Conservation (phyloP, 2,113 vertebrate species). For the Ancistrus triradiatus region DNA sequence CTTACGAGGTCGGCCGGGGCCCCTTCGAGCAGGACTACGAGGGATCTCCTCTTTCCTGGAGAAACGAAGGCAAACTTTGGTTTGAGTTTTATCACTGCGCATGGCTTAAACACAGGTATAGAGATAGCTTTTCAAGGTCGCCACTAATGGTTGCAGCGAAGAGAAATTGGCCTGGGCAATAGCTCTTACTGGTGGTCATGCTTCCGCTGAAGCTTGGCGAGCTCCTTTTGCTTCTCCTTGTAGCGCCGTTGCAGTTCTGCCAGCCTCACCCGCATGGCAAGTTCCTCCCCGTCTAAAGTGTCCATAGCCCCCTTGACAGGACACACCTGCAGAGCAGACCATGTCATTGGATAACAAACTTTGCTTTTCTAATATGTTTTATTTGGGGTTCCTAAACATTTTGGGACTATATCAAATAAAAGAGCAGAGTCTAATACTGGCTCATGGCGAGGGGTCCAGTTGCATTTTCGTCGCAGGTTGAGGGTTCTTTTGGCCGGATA, state of each 20-base stretch:
- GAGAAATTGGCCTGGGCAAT: not conserved
- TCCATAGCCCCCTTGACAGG: slow-evolving; percentile 87
- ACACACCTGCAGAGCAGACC: slow-evolving; percentile 73
- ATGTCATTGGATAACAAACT: not conserved
- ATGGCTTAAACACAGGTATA: not conserved
- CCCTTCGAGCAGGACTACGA: slow-evolving; percentile 84
- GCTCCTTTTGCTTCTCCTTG: slow-evolving; percentile 93
- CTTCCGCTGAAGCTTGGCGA: slow-evolving; percentile 86
- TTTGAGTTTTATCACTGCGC: not conserved
- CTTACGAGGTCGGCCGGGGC: slow-evolving; percentile 89
- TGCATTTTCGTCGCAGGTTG: slow-evolving; percentile 84
- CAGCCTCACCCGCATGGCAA: slow-evolving; percentile 85
- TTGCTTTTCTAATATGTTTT: too few relatives aligned
- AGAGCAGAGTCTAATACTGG: slow-evolving; percentile 64
- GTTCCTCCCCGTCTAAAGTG: slow-evolving; percentile 85
- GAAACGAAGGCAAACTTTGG: slow-evolving; percentile 25
- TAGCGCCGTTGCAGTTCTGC: slow-evolving; percentile 89
- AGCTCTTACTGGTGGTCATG: slow-evolving; percentile 82
- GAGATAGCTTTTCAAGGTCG: not conserved
- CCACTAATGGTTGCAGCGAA: not conserved
- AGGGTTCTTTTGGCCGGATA: slow-evolving; percentile 70
- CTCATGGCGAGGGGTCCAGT: slow-evolving; percentile 88
- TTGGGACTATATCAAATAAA: too few relatives aligned
- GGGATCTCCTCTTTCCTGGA: slow-evolving; percentile 88
- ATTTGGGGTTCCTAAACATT: too few relatives aligned